These are phyloP conservation scores for Auanema freiburgensis DNA, from an alignment of 2,888 invertebrate species.

Conservation along the genomic window DNA sequence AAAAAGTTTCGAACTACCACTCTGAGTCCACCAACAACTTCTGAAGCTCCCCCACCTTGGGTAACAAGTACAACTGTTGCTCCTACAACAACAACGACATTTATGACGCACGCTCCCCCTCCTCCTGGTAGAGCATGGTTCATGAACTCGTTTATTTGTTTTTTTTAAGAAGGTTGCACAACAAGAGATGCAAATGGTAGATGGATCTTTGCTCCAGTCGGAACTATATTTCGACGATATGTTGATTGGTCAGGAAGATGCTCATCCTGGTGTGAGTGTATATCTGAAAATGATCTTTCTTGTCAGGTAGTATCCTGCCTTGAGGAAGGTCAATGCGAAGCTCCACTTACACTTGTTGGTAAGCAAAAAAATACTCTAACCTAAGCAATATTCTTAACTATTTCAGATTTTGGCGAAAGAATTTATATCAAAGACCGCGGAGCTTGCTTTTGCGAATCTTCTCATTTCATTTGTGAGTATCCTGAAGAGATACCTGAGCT, in stretches of 20 bases:
- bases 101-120: conserved; percentile 36
- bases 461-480: conserved; percentile 56
- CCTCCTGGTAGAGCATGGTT: conserved; percentile 14
- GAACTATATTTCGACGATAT: conserved; percentile 39
- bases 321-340: conserved; percentile 43
- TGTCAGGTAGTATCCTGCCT: conserved; percentile 53
- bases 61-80: conserved; percentile 28
- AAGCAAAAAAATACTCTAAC: neutral
- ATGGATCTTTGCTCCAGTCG: conserved; percentile 34
- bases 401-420: conserved; percentile 56
- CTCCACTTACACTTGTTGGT: conserved; percentile 52
- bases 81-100: conserved; percentile 37
- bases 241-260: conserved; percentile 57
- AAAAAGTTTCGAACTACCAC: conserved; percentile 11
- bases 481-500: conserved; percentile 44
- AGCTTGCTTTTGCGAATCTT: conserved; percentile 57
- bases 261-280: conserved; percentile 60
- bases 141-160: neutral
- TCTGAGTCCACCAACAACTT: conserved; percentile 11
- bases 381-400: neutral
- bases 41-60: conserved; percentile 40
- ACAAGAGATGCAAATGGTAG: conserved; percentile 40
- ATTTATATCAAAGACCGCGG: conserved; percentile 58
- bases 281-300: conserved; percentile 36
- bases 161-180: conserved; percentile 28